phyloP scores from a whole-genome alignment of 2,888 invertebrate species.

The Holacanthella duospinosa region DNA sequence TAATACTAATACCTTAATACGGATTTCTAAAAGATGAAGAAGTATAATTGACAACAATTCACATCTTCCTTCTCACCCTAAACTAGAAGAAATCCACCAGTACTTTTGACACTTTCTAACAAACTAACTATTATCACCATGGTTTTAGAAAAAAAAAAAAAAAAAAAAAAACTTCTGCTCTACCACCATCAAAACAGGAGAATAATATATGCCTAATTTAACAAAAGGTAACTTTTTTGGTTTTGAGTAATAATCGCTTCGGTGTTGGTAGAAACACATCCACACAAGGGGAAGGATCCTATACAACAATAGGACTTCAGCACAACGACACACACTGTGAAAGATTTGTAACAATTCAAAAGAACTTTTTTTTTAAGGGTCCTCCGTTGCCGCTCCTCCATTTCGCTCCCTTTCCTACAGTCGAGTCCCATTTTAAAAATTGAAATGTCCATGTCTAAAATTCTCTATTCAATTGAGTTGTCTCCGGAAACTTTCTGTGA shows the following conservation, averaged over 20 bases:
- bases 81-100: neutral
- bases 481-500: neutral
- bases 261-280: constrained; percentile 22
- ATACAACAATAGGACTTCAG: neutral
- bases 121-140: neutral
- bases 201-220: constrained; percentile 34
- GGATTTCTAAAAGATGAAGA: neutral
- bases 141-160: constrained; percentile 3
- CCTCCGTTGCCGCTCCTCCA: neutral
- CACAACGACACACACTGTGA: neutral
- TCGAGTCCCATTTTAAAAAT: constrained; percentile 2
- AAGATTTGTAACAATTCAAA: neutral
- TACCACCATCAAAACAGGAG: constrained; percentile 12
- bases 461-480: neutral
- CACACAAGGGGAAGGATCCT: constrained; percentile 6
- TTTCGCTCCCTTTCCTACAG: neutral
- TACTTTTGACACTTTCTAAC: too few relatives aligned
- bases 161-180: constrained; percentile 10
- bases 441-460: constrained; percentile 8
- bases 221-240: constrained; percentile 34
- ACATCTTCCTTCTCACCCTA: neutral
- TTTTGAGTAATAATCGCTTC: constrained; percentile 30
- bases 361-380: neutral
- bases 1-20: neutral
- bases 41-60: neutral